A percentile compares a stretch with the other conserved stretches of the same genome.
Conservation (phyloP, 1,140 invertebrate genomes). For the Zaprionus ornatus region DNA sequence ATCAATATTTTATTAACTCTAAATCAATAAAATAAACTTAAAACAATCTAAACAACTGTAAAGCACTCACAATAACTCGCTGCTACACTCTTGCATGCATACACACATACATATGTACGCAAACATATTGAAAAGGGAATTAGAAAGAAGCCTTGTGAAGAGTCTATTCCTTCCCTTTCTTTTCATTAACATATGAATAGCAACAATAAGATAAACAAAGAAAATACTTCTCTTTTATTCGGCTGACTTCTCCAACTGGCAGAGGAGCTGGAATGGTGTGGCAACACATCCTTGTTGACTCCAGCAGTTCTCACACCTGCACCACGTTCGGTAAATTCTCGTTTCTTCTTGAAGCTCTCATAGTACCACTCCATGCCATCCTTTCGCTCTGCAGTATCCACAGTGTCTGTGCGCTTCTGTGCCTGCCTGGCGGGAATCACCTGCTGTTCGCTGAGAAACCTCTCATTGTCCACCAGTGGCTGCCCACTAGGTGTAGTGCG, state of each 20-base stretch:
- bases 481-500: conserved; percentile 69
- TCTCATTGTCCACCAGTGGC: conserved; percentile 34
- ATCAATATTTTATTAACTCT: conserved; percentile 45
- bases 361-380: conserved; percentile 89
- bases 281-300: conserved; percentile 45
- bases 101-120: background rate
- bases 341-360: conserved; percentile 88
- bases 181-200: conserved; percentile 39
- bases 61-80: conserved; percentile 45
- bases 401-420: conserved; percentile 66
- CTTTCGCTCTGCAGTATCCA: conserved; percentile 57
- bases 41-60: conserved; percentile 64
- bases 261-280: conserved; percentile 7
- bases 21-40: conserved; percentile 50
- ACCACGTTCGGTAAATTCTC: conserved; percentile 51
- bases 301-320: conserved; percentile 38
- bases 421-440: conserved; percentile 44
- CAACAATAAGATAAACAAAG: conserved; percentile 37
- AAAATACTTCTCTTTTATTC: conserved; percentile 31
- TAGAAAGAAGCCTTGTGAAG: background rate
- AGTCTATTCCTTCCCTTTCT: background rate
- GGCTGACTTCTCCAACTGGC: conserved; percentile 27
- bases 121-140: background rate
- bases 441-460: conserved; percentile 58
- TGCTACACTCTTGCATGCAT: background rate